Percentiles rank a stretch among this genome's conserved stretches.
phyloP scores from a whole-genome alignment of 1,140 invertebrate genomes.

The Archivesica marissinica region DNA sequence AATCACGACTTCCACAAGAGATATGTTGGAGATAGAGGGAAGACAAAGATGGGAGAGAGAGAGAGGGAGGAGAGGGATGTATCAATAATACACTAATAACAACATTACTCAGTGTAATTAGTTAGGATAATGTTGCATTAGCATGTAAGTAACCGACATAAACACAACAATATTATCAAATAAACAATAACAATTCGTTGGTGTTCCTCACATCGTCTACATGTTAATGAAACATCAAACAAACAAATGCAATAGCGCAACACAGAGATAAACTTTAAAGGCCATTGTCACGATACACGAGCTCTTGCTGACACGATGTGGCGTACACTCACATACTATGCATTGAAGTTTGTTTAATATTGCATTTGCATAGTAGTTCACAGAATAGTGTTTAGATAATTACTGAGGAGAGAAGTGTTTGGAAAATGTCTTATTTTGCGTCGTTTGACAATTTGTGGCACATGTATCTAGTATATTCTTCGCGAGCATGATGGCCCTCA shows the following conservation, averaged over 20 bases:
- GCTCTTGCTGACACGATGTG: neutral
- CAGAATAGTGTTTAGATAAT: no score
- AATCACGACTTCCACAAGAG: neutral
- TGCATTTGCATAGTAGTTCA: no score
- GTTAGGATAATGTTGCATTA: no score
- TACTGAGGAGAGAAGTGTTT: neutral
- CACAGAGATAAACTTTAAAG: neutral
- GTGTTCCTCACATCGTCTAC: neutral
- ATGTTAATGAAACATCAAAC: neutral
- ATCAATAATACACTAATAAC: no score
- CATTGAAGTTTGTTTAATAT: slow-evolving; percentile 16
- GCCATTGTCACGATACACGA: neutral
- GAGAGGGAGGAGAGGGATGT: no score
- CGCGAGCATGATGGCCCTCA: no score
- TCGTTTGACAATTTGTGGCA: neutral
- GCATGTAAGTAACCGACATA: no score
- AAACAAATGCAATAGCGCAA: neutral
- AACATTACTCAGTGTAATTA: no score
- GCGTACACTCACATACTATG: neutral
- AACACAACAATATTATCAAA: no score
- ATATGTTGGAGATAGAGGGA: neutral
- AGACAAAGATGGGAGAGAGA: no score
- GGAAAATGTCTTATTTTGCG: neutral
- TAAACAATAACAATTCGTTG: no score
- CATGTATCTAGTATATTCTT: no score